phyloP scores from a whole-genome alignment of 2,797 vertebrate species.

The Pseudomugil gertrudae region DNA sequence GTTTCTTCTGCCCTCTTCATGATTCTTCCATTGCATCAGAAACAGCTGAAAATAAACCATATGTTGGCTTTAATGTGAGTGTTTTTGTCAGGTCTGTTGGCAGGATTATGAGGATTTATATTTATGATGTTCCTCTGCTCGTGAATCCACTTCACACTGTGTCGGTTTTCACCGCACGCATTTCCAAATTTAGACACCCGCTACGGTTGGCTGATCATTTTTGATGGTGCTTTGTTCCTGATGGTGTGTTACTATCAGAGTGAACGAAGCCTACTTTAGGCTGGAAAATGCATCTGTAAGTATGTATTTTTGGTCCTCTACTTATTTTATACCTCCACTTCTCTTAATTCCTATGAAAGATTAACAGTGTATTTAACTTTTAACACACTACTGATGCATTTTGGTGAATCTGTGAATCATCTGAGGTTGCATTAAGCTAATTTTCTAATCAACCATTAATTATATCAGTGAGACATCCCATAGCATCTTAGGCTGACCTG shows the following conservation, averaged over 20 bases:
- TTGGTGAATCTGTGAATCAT: background rate
- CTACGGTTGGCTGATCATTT: conserved; percentile 78
- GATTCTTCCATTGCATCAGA: conserved; percentile 55
- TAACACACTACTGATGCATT: background rate
- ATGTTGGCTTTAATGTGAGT: conserved; percentile 36
- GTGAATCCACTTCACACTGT: conserved; percentile 43
- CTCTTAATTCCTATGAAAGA: conserved; percentile 1
- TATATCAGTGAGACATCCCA: too few relatives aligned
- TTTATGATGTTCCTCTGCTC: conserved; percentile 34
- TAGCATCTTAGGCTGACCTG: too few relatives aligned
- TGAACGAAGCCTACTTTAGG: conserved; percentile 49
- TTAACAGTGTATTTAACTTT: background rate
- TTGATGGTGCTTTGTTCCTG: conserved; percentile 73
- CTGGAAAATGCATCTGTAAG: conserved; percentile 67
- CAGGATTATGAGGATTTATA: conserved; percentile 32
- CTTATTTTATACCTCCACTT: conserved; percentile 24
- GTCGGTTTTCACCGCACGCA: conserved; percentile 60
- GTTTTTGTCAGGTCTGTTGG: conserved; percentile 17
- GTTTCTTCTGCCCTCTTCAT: conserved; percentile 32
- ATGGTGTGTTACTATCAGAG: conserved; percentile 55
- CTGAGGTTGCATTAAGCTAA: background rate
- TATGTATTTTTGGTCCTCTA: conserved; percentile 33
- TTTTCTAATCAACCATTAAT: too few relatives aligned
- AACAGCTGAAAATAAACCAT: conserved; percentile 17
- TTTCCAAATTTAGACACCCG: conserved; percentile 76